Evolutionary conservation across 1,140 invertebrate genomes (phyloP).

Genomic region (Eumeta japonica): DNA sequence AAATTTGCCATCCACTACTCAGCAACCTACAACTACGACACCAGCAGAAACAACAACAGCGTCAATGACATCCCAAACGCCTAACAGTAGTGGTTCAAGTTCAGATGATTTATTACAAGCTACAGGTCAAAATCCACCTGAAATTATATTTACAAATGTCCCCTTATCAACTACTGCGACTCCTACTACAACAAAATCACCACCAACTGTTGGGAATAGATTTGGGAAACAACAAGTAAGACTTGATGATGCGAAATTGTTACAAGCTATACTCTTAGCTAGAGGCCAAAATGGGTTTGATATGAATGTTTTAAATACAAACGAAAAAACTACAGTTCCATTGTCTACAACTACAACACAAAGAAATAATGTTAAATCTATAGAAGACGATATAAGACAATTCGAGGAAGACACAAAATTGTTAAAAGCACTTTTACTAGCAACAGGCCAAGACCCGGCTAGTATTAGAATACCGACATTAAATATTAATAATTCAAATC

Average conservation of each 20-base stretch:
- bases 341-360: constrained; percentile 12
- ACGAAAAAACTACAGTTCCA: constrained; percentile 9
- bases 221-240: constrained; percentile 11
- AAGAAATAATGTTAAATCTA: constrained; percentile 9
- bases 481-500: constrained; percentile 13
- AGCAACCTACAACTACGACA: constrained; percentile 11
- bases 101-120: too few relatives aligned
- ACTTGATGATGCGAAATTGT: constrained; percentile 22
- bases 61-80: too few relatives aligned
- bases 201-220: not conserved
- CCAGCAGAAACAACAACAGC: constrained; percentile 13
- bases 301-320: constrained; percentile 13
- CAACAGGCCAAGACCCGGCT: constrained; percentile 20
- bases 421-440: constrained; percentile 29
- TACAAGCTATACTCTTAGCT: constrained; percentile 27
- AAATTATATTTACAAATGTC: constrained; percentile 16
- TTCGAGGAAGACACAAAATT: constrained; percentile 26
- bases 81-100: too few relatives aligned
- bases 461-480: constrained; percentile 14
- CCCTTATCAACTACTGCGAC: constrained; percentile 16
- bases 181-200: constrained; percentile 10
- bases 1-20: constrained; percentile 9
- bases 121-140: too few relatives aligned
- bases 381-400: constrained; percentile 24
- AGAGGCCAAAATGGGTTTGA: constrained; percentile 24